Percentiles rank a stretch among this genome's conserved stretches.
Evolutionary conservation across 2,888 invertebrate genomes (phyloP).

Genomic region (Subacronicta megacephala): DNA sequence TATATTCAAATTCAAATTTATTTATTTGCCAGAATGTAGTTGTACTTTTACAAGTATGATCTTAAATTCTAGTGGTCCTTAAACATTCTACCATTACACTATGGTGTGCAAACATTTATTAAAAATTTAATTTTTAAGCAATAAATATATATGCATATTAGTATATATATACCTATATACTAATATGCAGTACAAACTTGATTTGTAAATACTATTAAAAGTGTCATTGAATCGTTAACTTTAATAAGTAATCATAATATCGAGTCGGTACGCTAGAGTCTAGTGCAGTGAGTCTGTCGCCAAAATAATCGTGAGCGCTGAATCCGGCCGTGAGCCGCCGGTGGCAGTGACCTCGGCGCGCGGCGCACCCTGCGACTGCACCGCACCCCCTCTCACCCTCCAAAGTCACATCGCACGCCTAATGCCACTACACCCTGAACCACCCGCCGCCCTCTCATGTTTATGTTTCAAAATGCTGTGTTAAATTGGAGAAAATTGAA

Average conservation of each 20-base stretch:
- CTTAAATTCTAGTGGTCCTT: too few relatives aligned
- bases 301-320: conserved; percentile 77
- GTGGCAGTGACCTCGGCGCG: conserved; percentile 91
- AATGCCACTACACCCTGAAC: conserved; percentile 54
- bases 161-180: too few relatives aligned
- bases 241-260: conserved; percentile 30
- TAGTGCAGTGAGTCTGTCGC: conserved; percentile 74
- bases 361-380: conserved; percentile 89
- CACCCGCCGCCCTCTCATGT: conserved; percentile 46
- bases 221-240: conserved; percentile 22
- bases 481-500: conserved; percentile 46
- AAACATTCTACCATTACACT: too few relatives aligned
- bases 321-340: conserved; percentile 83
- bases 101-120: too few relatives aligned
- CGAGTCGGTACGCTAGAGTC: conserved; percentile 34
- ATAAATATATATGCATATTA: too few relatives aligned
- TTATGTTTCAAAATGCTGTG: conserved; percentile 52
- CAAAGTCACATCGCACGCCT: conserved; percentile 58
- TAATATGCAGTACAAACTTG: too few relatives aligned
- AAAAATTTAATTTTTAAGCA: too few relatives aligned
- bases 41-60: too few relatives aligned
- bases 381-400: conserved; percentile 67
- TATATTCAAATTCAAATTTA: too few relatives aligned
- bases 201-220: not conserved
- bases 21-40: too few relatives aligned